Evolutionary conservation across 2,113 vertebrate genomes (phyloP), one percentile per base, ranked within the genome.

Genomic region (Lepus timidus): DNA sequence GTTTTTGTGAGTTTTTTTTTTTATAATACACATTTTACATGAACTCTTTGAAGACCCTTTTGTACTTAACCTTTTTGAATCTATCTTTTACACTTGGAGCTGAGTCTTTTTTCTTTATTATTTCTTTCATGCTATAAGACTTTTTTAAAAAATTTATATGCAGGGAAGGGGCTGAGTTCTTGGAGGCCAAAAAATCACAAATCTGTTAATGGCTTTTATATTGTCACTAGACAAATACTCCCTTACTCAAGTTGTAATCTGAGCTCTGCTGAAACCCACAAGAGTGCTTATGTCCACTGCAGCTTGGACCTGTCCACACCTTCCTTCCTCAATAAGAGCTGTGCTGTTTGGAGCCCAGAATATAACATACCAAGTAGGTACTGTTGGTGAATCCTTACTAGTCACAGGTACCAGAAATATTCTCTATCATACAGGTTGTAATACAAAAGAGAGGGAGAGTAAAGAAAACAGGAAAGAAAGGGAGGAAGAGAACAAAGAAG

Each of bases 141-240:
- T 12, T 58, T 58, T 58, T 58, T 20, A 4, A 44, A 44, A 44
- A 44, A 58, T 58, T 58, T 58, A 14, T 58, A 58, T 58, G 17
- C 14, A 19, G 55, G 55, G 17, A 58, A 4, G 55, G 10, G 44
- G 27, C 78, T 96, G 62, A 93, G 19, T 89, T 95, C 74, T 74
- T 49, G 88, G 33, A 81, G 49, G 62, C 52, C 81, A 78, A 64
- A 58, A 93, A 87, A 79, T 80, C 49, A 86, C n/a, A 49, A 6
- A 27, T 85, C 74, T 85, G 85, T 51, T 94, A 88, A 94, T 94
- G 83, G 83, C 27, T 91, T 93, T 93, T 88, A 75, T 75, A 49
- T 86, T 44, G 51, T 90, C 79, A 36, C 85, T 88, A 65, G 52
- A 64, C 74, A 95, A 88, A 79, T 71, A 79, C 29, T 74, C 51